Percentiles rank a stretch among this genome's conserved stretches.
Conservation (phyloP, 37 sponge, comb jelly and placozoan species). For the Spongia lamella region DNA sequence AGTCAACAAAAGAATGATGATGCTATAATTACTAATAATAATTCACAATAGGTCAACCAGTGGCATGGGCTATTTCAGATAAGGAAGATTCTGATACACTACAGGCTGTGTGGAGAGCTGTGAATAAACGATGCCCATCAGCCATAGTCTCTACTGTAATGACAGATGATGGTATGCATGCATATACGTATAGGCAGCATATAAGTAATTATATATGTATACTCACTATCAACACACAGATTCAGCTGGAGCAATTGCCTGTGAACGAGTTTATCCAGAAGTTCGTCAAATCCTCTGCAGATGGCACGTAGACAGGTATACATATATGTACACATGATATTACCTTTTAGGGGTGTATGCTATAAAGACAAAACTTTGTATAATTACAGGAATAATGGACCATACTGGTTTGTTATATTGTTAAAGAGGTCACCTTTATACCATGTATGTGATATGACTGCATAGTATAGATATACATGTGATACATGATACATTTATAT, state of each 20-base stretch:
- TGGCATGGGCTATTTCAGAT: constrained; percentile 10
- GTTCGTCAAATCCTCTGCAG: not conserved
- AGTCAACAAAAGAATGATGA: not conserved
- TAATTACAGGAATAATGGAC: no score
- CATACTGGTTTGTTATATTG: no score
- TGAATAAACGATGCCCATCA: not conserved
- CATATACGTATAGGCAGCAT: no score
- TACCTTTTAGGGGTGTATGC: no score
- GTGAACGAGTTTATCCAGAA: not conserved
- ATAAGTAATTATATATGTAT: not conserved
- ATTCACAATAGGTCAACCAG: constrained; percentile 18
- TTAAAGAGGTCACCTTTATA: no score
- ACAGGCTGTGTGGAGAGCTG: not conserved
- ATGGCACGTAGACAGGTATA: constrained; percentile 15
- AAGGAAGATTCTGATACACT: constrained; percentile 6
- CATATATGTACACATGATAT: no score
- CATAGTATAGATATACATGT: no score
- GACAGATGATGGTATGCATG: constrained; percentile 12
- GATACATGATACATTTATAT: no score
- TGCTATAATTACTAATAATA: not conserved
- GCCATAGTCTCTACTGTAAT: not conserved
- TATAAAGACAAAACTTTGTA: no score
- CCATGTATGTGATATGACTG: no score
- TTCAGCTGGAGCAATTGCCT: not conserved
- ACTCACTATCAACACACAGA: no score